Evolutionary conservation across 1,140 invertebrate species (phyloP), one percentile per base, ranked within the genome.

Genomic region (Vanessa atalanta): DNA sequence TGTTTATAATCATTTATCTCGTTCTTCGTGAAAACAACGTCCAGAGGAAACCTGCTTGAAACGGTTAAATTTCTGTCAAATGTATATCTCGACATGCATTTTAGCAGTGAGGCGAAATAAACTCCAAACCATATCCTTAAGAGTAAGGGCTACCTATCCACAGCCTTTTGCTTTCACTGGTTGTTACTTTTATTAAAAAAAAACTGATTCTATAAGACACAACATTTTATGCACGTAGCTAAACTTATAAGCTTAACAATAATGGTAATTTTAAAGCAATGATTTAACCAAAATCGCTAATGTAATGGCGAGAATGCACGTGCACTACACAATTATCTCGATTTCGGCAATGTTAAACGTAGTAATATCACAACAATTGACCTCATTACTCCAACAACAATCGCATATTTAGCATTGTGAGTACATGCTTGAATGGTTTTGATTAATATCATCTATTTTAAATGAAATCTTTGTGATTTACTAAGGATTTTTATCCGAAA

Each of bases 341-440:
- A 53, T 53, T 53, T 53, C 50, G 50, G 15, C 37, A 8, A 43
- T 53, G 50, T 53, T 53, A n/a, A n/a, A 53, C 50, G 50, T 20
- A 53, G 50, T n/a, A 15, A 53, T 53, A n/a, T n/a, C 50, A 50
- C 14, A 53, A 53, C 50, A 53, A 53, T 53, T n/a, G 50, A 53
- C 50, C 50, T 53, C 50, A 53, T 53, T 53, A 53, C 2, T n/a
- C 50, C 50, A 53, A 53, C 15, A 53, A 53, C 50, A 53, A 53
- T n/a, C 50, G 50, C 50, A n/a, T 53, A 53, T 53, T 53, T 53
- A 53, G 50, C 50, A n/a, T 53, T 43, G 8, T 5, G 37, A 43
- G 26, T 51, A 20, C 20, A n/a, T n/a, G 50, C 50, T 53, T 53
- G 13, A 15, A 15, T 50, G 4, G 15, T 14, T n/a, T 5, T 50